A percentile compares a stretch with the other conserved stretches of the same genome.
phyloP scores from a whole-genome alignment of 2,888 invertebrate genomes.

The Drosophila ustulata region DNA sequence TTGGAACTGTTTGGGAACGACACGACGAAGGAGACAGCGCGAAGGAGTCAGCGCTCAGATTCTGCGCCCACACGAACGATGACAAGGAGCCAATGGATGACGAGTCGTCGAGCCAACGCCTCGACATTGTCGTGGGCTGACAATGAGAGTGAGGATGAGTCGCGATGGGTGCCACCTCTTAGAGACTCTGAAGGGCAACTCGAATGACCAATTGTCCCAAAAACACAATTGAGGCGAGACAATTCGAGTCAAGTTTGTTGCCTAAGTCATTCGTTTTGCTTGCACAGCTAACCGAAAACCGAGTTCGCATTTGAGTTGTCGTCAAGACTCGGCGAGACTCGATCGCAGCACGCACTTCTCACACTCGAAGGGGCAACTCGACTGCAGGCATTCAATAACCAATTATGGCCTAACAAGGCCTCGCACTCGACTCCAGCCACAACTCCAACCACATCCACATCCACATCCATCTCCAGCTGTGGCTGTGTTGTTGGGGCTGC shows the following conservation, averaged over 20 bases:
- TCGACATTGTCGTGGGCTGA: constrained; percentile 34
- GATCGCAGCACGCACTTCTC: constrained; percentile 73
- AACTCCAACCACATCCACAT: constrained; percentile 21
- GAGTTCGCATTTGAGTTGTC: constrained; percentile 32
- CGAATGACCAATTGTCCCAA: constrained; percentile 33
- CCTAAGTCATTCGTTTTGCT: constrained; percentile 50
- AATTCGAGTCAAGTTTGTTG: constrained; percentile 54
- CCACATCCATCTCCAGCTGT: constrained; percentile 20
- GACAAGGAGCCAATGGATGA: constrained; percentile 4
- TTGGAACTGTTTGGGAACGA: constrained; percentile 62
- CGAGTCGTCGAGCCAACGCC: constrained; percentile 23
- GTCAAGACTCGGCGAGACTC: constrained; percentile 41
- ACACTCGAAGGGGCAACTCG: constrained; percentile 34
- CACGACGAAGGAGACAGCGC: constrained; percentile 11
- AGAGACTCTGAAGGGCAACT: constrained; percentile 47
- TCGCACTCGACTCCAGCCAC: constrained; percentile 23
- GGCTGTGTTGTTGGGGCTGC: constrained; percentile 35
- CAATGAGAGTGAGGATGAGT: constrained; percentile 14
- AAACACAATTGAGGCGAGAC: constrained; percentile 3
- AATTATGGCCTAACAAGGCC: constrained; percentile 77
- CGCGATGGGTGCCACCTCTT: constrained; percentile 40
- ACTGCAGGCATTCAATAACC: constrained; percentile 71
- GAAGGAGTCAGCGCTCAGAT: constrained; percentile 6
- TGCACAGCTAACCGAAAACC: constrained; percentile 13
- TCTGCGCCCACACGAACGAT: constrained; percentile 67